Evolutionary conservation across 2,797 vertebrate genomes (phyloP).

Genomic region (Tokudaia muenninki): DNA sequence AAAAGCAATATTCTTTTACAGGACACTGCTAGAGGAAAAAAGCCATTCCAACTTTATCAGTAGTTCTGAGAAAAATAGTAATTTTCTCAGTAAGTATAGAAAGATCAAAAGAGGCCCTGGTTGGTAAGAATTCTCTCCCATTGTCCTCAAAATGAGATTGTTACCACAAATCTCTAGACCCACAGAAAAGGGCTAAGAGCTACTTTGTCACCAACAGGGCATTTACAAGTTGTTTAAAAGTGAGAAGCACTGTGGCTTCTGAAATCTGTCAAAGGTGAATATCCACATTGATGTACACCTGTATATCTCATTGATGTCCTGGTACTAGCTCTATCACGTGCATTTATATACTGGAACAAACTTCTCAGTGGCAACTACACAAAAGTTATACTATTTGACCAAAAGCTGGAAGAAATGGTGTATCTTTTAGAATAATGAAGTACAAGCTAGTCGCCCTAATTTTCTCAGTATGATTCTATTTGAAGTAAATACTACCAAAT

Average conservation of each 20-base stretch:
- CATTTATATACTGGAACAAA: constrained; percentile 11
- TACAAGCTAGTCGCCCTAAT: constrained; percentile 53
- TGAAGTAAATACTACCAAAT: constrained; percentile 64
- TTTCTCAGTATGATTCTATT: constrained; percentile 37
- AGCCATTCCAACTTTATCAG: constrained; percentile 54
- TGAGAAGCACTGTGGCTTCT: constrained; percentile 27
- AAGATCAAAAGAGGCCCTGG: constrained; percentile 52
- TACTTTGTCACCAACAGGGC: constrained; percentile 40
- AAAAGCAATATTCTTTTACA: constrained; percentile 67
- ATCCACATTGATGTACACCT: background rate
- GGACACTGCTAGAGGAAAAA: constrained; percentile 28
- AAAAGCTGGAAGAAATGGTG: background rate
- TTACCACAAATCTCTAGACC: background rate
- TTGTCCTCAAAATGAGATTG: constrained; percentile 29
- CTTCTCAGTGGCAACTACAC: constrained; percentile 36
- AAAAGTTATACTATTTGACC: background rate
- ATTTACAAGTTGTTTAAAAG: constrained; percentile 59
- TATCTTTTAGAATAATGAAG: background rate
- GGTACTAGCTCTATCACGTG: background rate
- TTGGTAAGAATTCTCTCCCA: constrained; percentile 57
- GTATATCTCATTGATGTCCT: background rate
- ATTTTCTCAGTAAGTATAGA: background rate
- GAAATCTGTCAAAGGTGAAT: constrained; percentile 49
- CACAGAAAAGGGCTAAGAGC: constrained; percentile 8
- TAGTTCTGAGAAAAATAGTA: background rate